Base-by-base conservation (phyloP, 2,797 vertebrate species). In the Chiroxiphia lanceolata region DNA sequence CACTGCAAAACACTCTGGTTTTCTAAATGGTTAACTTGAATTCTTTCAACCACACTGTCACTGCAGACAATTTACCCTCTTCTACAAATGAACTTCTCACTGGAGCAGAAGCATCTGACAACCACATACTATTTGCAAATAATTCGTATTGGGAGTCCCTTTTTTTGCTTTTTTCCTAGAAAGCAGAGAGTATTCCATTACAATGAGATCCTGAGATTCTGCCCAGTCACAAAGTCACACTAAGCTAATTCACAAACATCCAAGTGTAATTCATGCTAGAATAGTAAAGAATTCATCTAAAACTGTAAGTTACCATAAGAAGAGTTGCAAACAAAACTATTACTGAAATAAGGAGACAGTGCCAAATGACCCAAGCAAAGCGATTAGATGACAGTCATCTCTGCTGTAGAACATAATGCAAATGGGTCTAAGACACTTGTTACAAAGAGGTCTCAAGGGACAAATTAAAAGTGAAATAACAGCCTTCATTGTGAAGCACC, bases 401-500 rank as follows among this genome's bases (percentile, higher is more conserved):
- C 29, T 74, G 15, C 47, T 36, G 40, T 45, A 89, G 75, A 84
- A 51, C 11, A 42, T 64, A 77, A 45, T 44, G 60, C 45, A 92
- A 25, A 64, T 83, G 31, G 17, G 34, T 67, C 64, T 84, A 31
- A 80, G 83, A 71, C 31, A 85, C 68, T 87, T 85, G 48, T 64
- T 76, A 75, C 31, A 83, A 56, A 70, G 25, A 61, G 26, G n/a
- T 7, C 84, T 33, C 84, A 77, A 51, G 69, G 68, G 92, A 71
- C 61, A 81, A 83, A 93, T 83, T 34, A 83, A 34, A 92, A 87
- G 47, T 60, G 25, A 89, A 95, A 64, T 63, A 92, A 90, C 83
- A 92, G 40, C 44, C 65, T 87, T 90, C 75, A 91, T 92, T 95
- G 89, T 92, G 71, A 92, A 95, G 76, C 87, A 94, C 78, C 87